Base-by-base conservation (phyloP, 2,888 invertebrate species). In the Lottia scabra region DNA sequence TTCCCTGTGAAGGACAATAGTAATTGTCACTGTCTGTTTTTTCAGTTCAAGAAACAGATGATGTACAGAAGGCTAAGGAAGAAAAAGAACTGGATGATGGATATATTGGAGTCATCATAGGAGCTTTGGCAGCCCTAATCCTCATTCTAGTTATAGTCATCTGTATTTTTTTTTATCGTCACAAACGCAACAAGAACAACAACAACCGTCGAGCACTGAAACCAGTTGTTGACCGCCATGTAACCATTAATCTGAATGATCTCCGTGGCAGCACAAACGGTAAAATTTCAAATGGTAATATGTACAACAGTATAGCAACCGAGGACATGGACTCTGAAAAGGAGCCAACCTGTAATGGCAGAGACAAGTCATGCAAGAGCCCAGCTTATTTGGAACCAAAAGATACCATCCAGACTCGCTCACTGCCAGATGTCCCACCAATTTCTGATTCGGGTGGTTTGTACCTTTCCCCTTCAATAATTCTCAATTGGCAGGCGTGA, bases 171-270 rank as follows among this genome's bases (percentile, higher is more conserved):
- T 93, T 95, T 71, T 77, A 84, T 45, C 83, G 84, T 67, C 84
- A 85, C 72, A 81, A 83, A 64, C 76, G 82, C 13, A 79, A 82
- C 63, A 87, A 87, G 71, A 83, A 85, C 75, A 87, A 84, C 76
- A 85, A 84, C 76, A 85, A 83, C 73, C 81, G 83, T 13, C 84
- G 83, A 26, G 80, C 80, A 44, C 77, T 85, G 65, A 87, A 85
- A 69, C 83, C 87, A 0, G 81, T 82, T 38, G 77, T 82, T n/a
- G 83, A 80, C 64, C 80, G 82, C 56, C 85, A 86, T 73, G 92
- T 93, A 71, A 92, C 92, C 75, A 92, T 93, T 76, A 93, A 93
- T 87, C 93, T 93, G 92, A 93, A 93, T 91, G 93, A 86, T 74
- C 75, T 86, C 2, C 78, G 83, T 10, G 81, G 78, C 46, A 77